Percentiles rank a stretch among this genome's conserved stretches.
Evolutionary conservation across 2,797 vertebrate genomes (phyloP).

Genomic region (Discoglossus pictus): DNA sequence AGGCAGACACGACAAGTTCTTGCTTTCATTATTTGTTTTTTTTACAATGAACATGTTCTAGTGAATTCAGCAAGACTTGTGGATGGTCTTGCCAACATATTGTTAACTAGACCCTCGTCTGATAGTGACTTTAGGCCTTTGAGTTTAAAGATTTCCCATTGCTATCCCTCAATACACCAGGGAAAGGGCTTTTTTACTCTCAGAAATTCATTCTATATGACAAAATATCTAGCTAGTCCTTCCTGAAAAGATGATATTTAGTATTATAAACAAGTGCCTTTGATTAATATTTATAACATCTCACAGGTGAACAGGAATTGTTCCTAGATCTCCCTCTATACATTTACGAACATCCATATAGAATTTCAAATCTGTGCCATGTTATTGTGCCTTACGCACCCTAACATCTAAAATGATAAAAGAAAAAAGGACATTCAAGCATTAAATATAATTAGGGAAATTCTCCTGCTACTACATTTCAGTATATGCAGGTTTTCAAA

Average conservation of each 20-base stretch:
- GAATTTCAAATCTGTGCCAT: slow-evolving; percentile 27
- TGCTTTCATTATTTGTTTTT: too few relatives aligned
- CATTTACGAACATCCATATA: slow-evolving; percentile 58
- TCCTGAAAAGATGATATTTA: slow-evolving; percentile 9
- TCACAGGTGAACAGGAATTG: slow-evolving; percentile 7
- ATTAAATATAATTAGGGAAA: slow-evolving; percentile 63
- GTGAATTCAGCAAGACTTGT: too few relatives aligned
- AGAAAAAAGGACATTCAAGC: slow-evolving; percentile 64
- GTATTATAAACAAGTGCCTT: slow-evolving; percentile 18
- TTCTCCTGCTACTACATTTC: slow-evolving; percentile 53
- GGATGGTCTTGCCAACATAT: too few relatives aligned
- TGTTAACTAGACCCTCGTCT: too few relatives aligned
- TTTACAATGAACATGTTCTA: too few relatives aligned
- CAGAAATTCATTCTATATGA: slow-evolving; percentile 6
- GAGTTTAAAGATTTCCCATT: not conserved
- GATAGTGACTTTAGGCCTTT: too few relatives aligned
- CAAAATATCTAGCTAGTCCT: slow-evolving; percentile 11
- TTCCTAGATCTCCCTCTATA: slow-evolving; percentile 55
- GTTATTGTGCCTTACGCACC: slow-evolving; percentile 69
- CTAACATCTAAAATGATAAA: slow-evolving; percentile 64
- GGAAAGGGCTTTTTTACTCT: not conserved
- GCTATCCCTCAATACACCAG: not conserved
- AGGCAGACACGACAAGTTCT: too few relatives aligned
- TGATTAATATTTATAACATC: slow-evolving; percentile 18
- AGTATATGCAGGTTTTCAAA: slow-evolving; percentile 65